Conservation (phyloP, 2,113 vertebrate genomes). For the Strix uralensis region DNA sequence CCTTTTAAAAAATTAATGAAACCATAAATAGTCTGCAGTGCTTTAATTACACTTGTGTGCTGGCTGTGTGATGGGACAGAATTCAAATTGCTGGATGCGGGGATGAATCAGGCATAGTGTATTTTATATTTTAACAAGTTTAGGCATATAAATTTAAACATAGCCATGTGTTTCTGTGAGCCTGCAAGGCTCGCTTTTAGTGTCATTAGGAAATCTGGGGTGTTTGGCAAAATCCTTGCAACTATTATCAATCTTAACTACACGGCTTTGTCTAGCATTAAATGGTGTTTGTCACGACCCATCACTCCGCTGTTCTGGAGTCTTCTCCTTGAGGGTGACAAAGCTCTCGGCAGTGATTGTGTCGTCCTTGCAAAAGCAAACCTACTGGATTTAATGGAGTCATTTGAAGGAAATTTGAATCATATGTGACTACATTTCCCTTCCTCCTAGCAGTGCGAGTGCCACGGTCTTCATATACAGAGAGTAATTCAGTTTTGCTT, state of each 20-base stretch:
- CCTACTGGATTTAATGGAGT: accelerated
- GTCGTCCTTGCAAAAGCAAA: neutral
- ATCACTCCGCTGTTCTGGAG: neutral
- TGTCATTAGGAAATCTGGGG: neutral
- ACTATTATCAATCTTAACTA: neutral
- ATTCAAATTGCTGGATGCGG: neutral
- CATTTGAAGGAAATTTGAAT: neutral
- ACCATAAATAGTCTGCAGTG: neutral
- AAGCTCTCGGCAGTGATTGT: neutral
- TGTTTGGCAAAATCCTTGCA: neutral
- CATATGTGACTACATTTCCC: neutral
- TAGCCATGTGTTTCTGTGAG: neutral
- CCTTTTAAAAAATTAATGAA: neutral
- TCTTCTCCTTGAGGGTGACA: neutral
- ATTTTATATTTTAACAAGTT: neutral
- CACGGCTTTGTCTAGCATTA: neutral
- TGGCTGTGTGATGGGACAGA: neutral
- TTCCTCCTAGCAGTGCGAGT: accelerated
- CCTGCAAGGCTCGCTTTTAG: neutral
- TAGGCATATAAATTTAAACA: neutral
- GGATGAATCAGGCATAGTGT: neutral
- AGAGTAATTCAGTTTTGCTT: neutral
- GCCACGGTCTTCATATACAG: accelerated
- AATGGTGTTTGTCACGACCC: neutral
- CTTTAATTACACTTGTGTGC: neutral